Evolutionary conservation across 2,113 vertebrate genomes (phyloP).

Genomic region (Perognathus longimembris): DNA sequence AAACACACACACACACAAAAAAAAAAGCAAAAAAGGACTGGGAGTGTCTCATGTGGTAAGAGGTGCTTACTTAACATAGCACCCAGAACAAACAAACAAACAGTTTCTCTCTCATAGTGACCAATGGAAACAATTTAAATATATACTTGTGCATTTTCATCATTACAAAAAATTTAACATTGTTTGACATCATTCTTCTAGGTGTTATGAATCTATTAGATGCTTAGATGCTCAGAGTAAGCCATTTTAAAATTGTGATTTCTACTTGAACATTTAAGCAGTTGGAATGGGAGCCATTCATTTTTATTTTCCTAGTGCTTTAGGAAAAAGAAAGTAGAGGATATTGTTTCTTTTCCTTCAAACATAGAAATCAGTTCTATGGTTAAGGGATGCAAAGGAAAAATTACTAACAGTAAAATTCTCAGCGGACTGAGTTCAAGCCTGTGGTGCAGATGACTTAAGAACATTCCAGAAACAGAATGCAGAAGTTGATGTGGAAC

Average conservation of each 20-base stretch:
- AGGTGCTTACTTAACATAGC: too few species aligned
- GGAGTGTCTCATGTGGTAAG: too few species aligned
- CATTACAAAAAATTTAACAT: not conserved
- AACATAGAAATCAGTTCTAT: conserved; percentile 5
- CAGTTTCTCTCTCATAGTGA: too few species aligned
- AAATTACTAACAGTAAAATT: conserved; percentile 46
- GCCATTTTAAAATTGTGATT: not conserved
- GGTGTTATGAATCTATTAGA: not conserved
- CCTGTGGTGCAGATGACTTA: not conserved
- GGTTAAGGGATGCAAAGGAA: not conserved
- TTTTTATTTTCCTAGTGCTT: conserved; percentile 20
- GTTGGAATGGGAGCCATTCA: not conserved
- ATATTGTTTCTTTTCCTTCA: not conserved
- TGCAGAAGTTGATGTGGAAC: not conserved
- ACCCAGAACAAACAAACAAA: too few species aligned
- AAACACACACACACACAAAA: too few species aligned
- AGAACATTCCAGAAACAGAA: not conserved
- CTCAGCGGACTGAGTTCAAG: not conserved
- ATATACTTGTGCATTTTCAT: not conserved
- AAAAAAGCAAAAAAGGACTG: too few species aligned
- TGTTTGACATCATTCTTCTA: not conserved
- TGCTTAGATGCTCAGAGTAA: not conserved
- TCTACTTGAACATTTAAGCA: conserved; percentile 11
- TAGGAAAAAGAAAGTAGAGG: not conserved
- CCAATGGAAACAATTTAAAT: not conserved